Base-by-base conservation (phyloP, 1,140 invertebrate genomes). In the Amyelois transitella region DNA sequence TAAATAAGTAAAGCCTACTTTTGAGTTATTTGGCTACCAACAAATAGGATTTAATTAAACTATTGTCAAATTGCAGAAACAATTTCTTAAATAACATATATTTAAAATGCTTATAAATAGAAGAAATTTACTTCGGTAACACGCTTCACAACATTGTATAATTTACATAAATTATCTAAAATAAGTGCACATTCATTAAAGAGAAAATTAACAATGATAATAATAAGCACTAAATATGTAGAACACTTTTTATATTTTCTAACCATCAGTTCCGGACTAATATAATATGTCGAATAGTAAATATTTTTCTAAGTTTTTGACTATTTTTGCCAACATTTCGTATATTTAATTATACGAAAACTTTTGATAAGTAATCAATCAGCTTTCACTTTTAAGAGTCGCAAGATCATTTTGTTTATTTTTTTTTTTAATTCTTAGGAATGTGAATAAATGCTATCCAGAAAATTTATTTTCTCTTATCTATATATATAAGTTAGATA, bases 31-130 rank as follows among this genome's bases (percentile, higher is more conserved):
- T 25, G 53, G 52, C 53, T 49, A 51, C 53, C 43, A 58, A 60
- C 50, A 62, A 58, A 52, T 54, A 51, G 53, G 44, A 44, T 55
- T 55, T 21, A 51, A 59, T 56, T 63, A 58, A 64, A 60, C 67
- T 70, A 70, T 70, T 66, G 60, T 66, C 67, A 53, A 57, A 53
- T 60, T 56, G 28, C 58, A 57, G 50, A 64, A 64, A 64, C 63
- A 56, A 66, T 52, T 53, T 50, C 50, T 55, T 43, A 55, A 49
- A 19, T 58, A 58, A 52, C 24, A 53, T 53, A 51, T 48, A 21
- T 22, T 43, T 20, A 21, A 55, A 63, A 50, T 55, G 22, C 49
- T 58, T 50, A 38, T 38, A 14, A 58, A 52, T 67, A 60, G 45
- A 57, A 55, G 57, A 56, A 55, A 60, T 51, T 32, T 54, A 54